Percentiles rank a stretch among this genome's conserved stretches.
phyloP scores from a whole-genome alignment of 2,113 vertebrate genomes.

The Axis porcinus region DNA sequence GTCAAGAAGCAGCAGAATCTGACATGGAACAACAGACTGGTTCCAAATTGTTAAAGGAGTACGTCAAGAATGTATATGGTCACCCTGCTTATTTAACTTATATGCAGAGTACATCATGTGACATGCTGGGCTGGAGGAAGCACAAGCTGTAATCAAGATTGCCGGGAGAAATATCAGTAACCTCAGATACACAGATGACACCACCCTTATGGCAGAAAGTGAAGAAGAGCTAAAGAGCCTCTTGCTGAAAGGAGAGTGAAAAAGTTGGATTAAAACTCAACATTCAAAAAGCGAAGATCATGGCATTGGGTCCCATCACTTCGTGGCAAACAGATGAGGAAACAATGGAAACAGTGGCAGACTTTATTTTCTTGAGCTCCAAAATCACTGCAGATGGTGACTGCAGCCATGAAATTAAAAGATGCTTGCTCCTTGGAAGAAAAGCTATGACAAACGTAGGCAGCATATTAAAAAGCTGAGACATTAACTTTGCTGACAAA shows the following conservation, averaged over 20 bases:
- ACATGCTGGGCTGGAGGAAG: not conserved
- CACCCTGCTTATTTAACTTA: not conserved
- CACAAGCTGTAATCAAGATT: not conserved
- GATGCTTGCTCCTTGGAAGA: not conserved
- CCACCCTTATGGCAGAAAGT: not conserved
- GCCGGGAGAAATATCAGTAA: not conserved
- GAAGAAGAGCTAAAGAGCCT: not conserved
- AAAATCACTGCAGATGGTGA: not conserved
- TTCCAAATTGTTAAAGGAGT: not conserved
- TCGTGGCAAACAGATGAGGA: not conserved
- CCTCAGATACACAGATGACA: not conserved
- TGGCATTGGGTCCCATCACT: not conserved
- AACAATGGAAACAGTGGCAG: not conserved
- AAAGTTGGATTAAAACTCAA: not conserved
- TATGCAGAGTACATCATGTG: not conserved
- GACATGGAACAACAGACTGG: not conserved
- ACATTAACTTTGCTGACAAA: not conserved
- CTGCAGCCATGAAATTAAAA: not conserved
- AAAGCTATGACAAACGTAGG: not conserved
- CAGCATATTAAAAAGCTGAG: not conserved
- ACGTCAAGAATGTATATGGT: not conserved
- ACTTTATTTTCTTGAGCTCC: not conserved
- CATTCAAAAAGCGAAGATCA: not conserved
- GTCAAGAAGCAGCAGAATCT: not conserved
- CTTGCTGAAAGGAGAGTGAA: not conserved